These are phyloP conservation scores for Scleropages formosus DNA, from an alignment of 2,797 vertebrate species.

Conservation along the genomic window DNA sequence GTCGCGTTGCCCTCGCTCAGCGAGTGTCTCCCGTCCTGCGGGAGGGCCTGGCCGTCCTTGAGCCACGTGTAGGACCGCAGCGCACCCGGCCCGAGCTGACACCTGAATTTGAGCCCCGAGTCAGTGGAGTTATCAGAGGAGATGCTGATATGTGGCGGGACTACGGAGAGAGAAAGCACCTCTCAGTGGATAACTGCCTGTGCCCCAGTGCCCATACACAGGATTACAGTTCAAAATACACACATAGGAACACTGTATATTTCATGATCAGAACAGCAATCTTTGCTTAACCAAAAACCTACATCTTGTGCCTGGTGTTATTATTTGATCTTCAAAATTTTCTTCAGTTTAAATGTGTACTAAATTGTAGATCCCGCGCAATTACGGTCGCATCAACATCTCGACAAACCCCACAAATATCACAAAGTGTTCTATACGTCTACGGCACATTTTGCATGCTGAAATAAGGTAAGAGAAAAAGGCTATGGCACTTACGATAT, in stretches of 20 bases:
- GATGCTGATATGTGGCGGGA: constrained; percentile 11
- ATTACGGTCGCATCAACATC: too few species aligned
- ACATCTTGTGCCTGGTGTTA: too few species aligned
- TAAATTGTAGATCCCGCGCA: too few species aligned
- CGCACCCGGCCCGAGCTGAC: constrained; percentile 22
- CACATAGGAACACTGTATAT: too few species aligned
- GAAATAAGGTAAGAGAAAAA: not conserved
- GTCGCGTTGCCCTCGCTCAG: constrained; percentile 37
- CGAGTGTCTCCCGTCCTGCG: constrained; percentile 29
- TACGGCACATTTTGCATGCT: not conserved
- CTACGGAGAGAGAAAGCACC: constrained; percentile 23
- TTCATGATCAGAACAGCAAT: too few species aligned
- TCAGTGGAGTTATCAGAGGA: not conserved
- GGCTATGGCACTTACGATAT: constrained; percentile 39
- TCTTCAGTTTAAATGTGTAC: too few species aligned
- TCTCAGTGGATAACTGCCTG: not conserved
- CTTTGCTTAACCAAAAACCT: too few species aligned
- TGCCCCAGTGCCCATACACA: too few species aligned
- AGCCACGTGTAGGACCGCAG: constrained; percentile 37
- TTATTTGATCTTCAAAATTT: too few species aligned
- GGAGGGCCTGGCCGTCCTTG: constrained; percentile 28
- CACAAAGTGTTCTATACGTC: not conserved
- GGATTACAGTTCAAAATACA: too few species aligned
- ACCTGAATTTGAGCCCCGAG: constrained; percentile 34
- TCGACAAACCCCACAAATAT: too few species aligned